phyloP scores from a whole-genome alignment of 1,140 invertebrate species.

The Bombus haemorrhoidalis region DNA sequence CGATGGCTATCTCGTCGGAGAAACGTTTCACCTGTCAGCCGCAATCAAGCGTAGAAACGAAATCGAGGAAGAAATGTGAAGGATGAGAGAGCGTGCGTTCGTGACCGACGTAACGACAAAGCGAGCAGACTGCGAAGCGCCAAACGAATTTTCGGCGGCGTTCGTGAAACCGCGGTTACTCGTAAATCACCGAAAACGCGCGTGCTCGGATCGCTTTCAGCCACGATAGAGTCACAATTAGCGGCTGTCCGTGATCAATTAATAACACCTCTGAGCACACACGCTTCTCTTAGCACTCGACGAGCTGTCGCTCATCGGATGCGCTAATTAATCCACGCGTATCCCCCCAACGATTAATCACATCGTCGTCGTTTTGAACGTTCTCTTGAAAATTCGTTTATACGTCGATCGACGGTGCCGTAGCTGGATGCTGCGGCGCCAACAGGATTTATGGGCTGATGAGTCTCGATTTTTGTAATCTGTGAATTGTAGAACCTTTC shows the following conservation, averaged over 20 bases:
- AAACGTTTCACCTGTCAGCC: slow-evolving; percentile 21
- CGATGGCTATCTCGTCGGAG: background rate
- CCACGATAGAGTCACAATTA: slow-evolving; percentile 63
- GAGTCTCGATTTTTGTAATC: background rate
- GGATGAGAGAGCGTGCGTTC: no score
- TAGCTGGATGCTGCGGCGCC: background rate
- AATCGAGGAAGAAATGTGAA: background rate
- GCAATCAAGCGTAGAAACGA: slow-evolving; percentile 15
- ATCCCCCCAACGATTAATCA: slow-evolving; percentile 60
- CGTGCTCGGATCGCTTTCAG: slow-evolving; percentile 43
- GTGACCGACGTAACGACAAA: background rate
- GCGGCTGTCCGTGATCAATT: slow-evolving; percentile 65
- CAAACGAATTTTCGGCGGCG: slow-evolving; percentile 18
- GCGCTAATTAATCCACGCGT: slow-evolving; percentile 63
- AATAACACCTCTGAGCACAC: slow-evolving; percentile 53
- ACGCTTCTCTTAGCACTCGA: slow-evolving; percentile 59
- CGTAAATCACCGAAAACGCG: slow-evolving; percentile 61
- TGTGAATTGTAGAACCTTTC: background rate
- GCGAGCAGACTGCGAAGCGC: background rate
- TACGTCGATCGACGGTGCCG: slow-evolving; percentile 20
- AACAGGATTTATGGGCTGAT: background rate
- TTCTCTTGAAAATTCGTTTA: slow-evolving; percentile 40
- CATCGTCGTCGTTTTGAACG: slow-evolving; percentile 5
- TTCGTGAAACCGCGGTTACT: slow-evolving; percentile 10
- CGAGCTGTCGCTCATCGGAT: slow-evolving; percentile 59